These are phyloP conservation scores for Microcaecilia unicolor DNA, from an alignment of 2,797 vertebrate genomes.

Conservation along the genomic window DNA sequence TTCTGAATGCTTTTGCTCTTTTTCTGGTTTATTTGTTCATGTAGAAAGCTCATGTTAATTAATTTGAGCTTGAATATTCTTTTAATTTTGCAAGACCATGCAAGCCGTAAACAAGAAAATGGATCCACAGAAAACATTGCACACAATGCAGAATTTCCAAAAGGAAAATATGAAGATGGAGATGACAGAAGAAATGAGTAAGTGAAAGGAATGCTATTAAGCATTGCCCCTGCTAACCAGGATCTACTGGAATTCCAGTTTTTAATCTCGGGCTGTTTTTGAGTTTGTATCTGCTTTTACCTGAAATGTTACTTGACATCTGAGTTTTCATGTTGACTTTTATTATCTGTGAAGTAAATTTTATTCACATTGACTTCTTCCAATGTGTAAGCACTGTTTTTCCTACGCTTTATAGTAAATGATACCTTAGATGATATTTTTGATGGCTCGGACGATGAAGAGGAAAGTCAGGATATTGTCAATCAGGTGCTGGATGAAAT, in stretches of 20 bases:
- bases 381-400: too few relatives aligned
- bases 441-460: slow-evolving; percentile 92
- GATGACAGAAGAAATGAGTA: slow-evolving; percentile 98
- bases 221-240: too few relatives aligned
- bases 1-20: too few relatives aligned
- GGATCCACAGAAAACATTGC: slow-evolving; percentile 93
- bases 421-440: slow-evolving; percentile 95
- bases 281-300: too few relatives aligned
- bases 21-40: too few relatives aligned
- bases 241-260: too few relatives aligned
- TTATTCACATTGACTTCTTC: not conserved
- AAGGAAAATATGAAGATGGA: slow-evolving; percentile 98
- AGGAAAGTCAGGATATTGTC: slow-evolving; percentile 94
- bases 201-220: too few relatives aligned
- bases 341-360: not conserved
- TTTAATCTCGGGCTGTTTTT: too few relatives aligned
- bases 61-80: slow-evolving; percentile 1
- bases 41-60: too few relatives aligned
- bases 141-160: slow-evolving; percentile 97
- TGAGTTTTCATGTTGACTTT: not conserved
- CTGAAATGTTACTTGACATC: too few relatives aligned
- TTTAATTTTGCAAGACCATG: slow-evolving; percentile 75
- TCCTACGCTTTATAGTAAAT: slow-evolving; percentile 63
- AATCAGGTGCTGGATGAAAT: slow-evolving; percentile 97
- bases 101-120: slow-evolving; percentile 95